These are phyloP conservation scores for Aspiorhynchus laticeps DNA, from an alignment of 2,113 vertebrate genomes.

Conservation along the genomic window DNA sequence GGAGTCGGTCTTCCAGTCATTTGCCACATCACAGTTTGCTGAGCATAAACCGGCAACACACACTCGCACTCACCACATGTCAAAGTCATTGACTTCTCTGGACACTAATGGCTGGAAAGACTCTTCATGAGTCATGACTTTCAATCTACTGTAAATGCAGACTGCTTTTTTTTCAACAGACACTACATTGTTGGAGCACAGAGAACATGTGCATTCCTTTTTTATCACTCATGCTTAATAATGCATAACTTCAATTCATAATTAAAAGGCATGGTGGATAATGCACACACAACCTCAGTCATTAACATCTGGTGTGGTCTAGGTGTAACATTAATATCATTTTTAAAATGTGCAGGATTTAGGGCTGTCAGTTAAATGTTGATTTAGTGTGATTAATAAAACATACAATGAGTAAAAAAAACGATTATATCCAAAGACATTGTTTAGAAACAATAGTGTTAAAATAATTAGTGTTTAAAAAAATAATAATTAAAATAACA, in stretches of 20 bases:
- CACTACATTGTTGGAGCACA: neutral
- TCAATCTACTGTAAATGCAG: slow-evolving; percentile 9
- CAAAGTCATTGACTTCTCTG: slow-evolving; percentile 29
- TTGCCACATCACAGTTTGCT: slow-evolving; percentile 12
- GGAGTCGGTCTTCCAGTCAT: neutral
- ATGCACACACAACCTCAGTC: neutral
- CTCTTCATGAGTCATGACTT: slow-evolving; percentile 22
- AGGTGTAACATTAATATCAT: neutral
- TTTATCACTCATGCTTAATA: slow-evolving; percentile 9
- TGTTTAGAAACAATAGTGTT: too few relatives aligned
- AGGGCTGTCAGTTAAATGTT: neutral
- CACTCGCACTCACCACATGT: slow-evolving; percentile 27
- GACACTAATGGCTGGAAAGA: slow-evolving; percentile 29
- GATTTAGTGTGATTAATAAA: neutral
- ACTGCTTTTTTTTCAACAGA: slow-evolving; percentile 16
- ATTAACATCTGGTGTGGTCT: neutral
- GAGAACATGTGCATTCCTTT: neutral
- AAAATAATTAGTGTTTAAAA: too few relatives aligned
- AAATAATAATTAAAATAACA: too few relatives aligned
- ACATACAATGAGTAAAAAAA: neutral
- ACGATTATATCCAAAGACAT: neutral
- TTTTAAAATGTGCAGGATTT: neutral
- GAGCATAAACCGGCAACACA: neutral
- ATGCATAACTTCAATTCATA: neutral
- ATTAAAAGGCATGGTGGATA: neutral